Evolutionary conservation across 2,113 vertebrate genomes (phyloP).

Genomic region (Greenwoodochromis staneri): DNA sequence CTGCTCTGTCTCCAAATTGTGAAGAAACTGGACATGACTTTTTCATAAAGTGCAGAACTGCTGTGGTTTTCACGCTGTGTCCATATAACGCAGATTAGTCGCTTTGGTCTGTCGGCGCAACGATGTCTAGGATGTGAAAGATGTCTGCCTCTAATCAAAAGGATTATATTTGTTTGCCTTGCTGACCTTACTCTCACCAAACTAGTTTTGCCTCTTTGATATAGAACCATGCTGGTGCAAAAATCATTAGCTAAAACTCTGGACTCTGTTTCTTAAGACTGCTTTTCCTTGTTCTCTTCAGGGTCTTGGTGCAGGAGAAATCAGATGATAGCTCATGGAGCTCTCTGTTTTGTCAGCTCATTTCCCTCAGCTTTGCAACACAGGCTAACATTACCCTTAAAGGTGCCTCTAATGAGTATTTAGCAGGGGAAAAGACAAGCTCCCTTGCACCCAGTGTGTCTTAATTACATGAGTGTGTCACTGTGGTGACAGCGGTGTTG

Average conservation of each 20-base stretch:
- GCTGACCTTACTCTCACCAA: background rate
- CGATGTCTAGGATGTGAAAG: background rate
- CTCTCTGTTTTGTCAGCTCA: constrained; percentile 49
- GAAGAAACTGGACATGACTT: background rate
- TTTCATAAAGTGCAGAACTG: background rate
- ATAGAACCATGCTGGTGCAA: constrained; percentile 17
- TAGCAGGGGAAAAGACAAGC: constrained; percentile 56
- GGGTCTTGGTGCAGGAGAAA: background rate
- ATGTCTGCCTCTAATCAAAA: constrained; percentile 3
- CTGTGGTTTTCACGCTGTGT: background rate
- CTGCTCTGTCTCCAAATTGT: background rate
- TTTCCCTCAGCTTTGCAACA: constrained; percentile 50
- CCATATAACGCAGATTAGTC: background rate
- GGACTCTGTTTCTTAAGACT: background rate
- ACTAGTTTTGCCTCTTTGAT: constrained; percentile 2
- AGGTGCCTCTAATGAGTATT: constrained; percentile 66
- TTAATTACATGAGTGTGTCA: constrained; percentile 64
- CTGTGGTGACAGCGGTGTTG: constrained; percentile 60
- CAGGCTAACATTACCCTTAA: constrained; percentile 63
- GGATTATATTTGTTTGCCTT: background rate
- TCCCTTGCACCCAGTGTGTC: constrained; percentile 45
- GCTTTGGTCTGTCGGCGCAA: background rate
- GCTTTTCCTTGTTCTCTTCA: background rate
- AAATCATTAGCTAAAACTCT: constrained; percentile 20
- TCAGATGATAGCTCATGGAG: constrained; percentile 10